phyloP scores from a whole-genome alignment of 2,888 invertebrate genomes.

The Diabrotica balteata region DNA sequence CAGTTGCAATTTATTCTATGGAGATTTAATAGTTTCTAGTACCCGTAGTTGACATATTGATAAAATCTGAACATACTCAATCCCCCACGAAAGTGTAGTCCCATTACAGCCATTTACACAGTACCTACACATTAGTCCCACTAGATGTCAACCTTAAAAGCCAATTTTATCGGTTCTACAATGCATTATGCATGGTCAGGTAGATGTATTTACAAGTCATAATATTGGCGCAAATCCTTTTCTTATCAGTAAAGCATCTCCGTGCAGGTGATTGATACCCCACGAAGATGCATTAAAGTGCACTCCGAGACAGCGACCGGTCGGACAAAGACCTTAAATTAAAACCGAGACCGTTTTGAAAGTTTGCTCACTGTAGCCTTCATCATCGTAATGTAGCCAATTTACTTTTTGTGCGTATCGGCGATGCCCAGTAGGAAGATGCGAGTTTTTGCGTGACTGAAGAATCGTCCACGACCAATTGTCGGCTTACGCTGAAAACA shows the following conservation, averaged over 20 bases:
- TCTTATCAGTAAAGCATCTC: conserved; percentile 16
- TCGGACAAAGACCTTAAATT: conserved; percentile 8
- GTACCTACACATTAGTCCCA: conserved; percentile 8
- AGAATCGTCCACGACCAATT: too few relatives aligned
- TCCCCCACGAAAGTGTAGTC: too few relatives aligned
- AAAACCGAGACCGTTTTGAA: background rate
- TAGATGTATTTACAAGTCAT: conserved; percentile 19
- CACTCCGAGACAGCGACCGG: background rate
- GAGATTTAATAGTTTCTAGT: too few relatives aligned
- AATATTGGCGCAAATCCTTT: conserved; percentile 21
- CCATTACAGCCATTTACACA: background rate
- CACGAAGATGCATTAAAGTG: conserved; percentile 15
- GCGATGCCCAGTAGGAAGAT: too few relatives aligned
- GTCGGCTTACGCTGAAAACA: too few relatives aligned
- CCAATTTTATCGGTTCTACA: conserved; percentile 17
- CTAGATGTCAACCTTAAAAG: conserved; percentile 14
- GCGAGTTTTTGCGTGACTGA: too few relatives aligned
- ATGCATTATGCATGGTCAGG: conserved; percentile 16
- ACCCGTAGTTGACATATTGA: too few relatives aligned
- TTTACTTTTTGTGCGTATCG: too few relatives aligned
- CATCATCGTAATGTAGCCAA: too few relatives aligned
- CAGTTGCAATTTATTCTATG: too few relatives aligned
- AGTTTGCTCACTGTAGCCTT: too few relatives aligned
- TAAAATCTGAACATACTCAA: too few relatives aligned
- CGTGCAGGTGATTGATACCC: conserved; percentile 15